Base-by-base conservation (phyloP, 37 sponge, comb jelly and placozoan species). In the Petrosia ficiformis region DNA sequence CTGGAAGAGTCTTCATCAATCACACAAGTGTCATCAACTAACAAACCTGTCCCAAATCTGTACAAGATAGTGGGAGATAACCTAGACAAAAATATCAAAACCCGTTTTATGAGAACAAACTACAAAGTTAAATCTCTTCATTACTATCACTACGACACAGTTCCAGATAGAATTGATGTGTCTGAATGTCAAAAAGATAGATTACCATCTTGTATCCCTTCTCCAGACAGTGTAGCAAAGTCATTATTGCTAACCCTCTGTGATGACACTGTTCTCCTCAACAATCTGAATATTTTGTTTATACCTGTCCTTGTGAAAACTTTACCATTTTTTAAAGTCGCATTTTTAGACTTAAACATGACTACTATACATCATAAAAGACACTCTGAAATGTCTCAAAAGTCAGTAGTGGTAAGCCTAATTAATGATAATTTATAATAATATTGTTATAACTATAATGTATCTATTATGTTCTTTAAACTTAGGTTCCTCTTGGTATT, bases 341-440 rank as follows among this genome's bases (percentile, higher is more conserved):
- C 43, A 30, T 71, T 71, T 30, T 30, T 22, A 24, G 42, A 42
- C 11, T 6, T 61, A 6, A n/a, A 26, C 26, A 8, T 5, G 6
- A 16, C 5, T 26, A 59, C 57, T 24, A 74, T 74, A 22, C 21
- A 43, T 30, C 73, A 72, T 43, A 22, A 72, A n/a, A 29, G 8
- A 44, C 44, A 43, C 56, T 8, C 5, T 21, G 73, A 72, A 72
- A 72, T 72, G 73, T 44, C 73, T 44, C 0, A 2, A 19, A 72
- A 72, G 32, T 72, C 73, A 39, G 43, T 30, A 34, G 73, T 72
- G 52, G 73, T 72, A 72, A 34, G 75, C 33, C 29, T n/a, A 39
- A 39, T 25, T 22, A 3, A 40, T 32, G 26, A 36, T 37, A 24
- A 32, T 32, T 29, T 37, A 67, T 5, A 31, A 36, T 37, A 67